Percentiles rank a stretch among this genome's conserved stretches.
Conservation (phyloP, 2,888 invertebrate species). For the Melipona bicolor region DNA sequence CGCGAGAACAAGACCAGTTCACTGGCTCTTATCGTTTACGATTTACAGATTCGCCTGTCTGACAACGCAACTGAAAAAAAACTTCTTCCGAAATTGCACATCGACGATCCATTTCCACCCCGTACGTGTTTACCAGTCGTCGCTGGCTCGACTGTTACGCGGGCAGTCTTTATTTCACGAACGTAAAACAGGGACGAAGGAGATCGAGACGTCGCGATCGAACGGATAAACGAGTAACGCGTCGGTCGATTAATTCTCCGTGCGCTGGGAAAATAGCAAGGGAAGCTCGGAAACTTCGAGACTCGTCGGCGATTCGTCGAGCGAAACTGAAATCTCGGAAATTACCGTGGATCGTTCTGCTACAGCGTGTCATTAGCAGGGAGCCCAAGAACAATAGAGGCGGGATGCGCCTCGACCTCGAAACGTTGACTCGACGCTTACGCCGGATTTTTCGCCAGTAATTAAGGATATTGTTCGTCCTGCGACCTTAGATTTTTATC, state of each 20-base stretch:
- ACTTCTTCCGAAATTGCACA: not conserved
- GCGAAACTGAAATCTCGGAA: slow-evolving; percentile 33
- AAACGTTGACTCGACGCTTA: slow-evolving; percentile 54
- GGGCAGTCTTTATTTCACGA: not conserved
- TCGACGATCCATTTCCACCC: not conserved
- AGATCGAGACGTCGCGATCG: not conserved
- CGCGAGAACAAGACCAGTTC: not conserved
- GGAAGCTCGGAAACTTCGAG: slow-evolving; percentile 12
- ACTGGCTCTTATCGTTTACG: slow-evolving; percentile 13
- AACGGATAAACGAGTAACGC: not conserved
- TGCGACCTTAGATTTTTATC: slow-evolving; percentile 41
- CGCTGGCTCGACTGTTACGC: not conserved
- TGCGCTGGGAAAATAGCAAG: not conserved
- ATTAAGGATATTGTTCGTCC: slow-evolving; percentile 54
- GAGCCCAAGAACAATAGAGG: slow-evolving; percentile 44
- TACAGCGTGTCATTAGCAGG: slow-evolving; percentile 45
- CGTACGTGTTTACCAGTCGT: not conserved
- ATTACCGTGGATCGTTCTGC: slow-evolving; percentile 37
- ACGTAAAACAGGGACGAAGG: not conserved
- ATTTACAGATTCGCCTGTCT: slow-evolving; percentile 31
- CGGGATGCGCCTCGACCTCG: slow-evolving; percentile 27
- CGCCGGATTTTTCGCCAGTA: slow-evolving; percentile 29
- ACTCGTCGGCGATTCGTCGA: slow-evolving; percentile 2
- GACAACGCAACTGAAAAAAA: no score
- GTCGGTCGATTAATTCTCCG: slow-evolving; percentile 13